Conservation (phyloP, 2,888 invertebrate species). For the Apantesis nais region DNA sequence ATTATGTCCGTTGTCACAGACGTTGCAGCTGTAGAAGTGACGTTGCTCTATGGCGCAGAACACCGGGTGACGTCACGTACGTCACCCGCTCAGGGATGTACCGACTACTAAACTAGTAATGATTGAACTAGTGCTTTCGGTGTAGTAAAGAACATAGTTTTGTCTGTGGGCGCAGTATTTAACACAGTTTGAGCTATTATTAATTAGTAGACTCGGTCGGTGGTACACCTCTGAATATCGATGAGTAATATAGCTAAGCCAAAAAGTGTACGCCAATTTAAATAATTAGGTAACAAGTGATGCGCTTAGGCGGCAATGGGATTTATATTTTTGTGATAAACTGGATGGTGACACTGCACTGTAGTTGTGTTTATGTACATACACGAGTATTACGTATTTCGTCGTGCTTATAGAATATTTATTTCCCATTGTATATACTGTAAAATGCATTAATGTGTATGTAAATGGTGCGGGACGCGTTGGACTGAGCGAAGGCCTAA, state of each 20-base stretch:
- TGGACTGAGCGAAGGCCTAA: slow-evolving; percentile 60
- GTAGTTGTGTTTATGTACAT: slow-evolving; percentile 72
- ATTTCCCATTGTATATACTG: slow-evolving; percentile 84
- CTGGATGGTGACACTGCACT: slow-evolving; percentile 51
- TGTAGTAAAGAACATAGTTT: slow-evolving; percentile 29
- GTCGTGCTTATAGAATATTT: slow-evolving; percentile 79
- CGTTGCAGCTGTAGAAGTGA: slow-evolving; percentile 5
- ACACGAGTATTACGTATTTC: slow-evolving; percentile 70
- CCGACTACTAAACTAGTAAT: slow-evolving; percentile 27
- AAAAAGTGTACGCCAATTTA: slow-evolving; percentile 76
- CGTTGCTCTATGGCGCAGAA: slow-evolving; percentile 12
- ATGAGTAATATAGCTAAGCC: slow-evolving; percentile 73
- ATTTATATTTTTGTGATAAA: slow-evolving; percentile 74
- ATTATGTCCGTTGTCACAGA: slow-evolving; percentile 34
- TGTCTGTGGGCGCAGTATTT: slow-evolving; percentile 16
- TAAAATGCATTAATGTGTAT: slow-evolving; percentile 63
- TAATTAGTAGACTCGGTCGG: slow-evolving; percentile 33
- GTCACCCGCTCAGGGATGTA: slow-evolving; percentile 30
- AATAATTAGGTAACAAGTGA: slow-evolving; percentile 55
- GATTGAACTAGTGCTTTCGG: slow-evolving; percentile 26
- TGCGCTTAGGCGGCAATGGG: slow-evolving; percentile 61
- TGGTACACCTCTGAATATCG: slow-evolving; percentile 43
- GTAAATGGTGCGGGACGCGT: slow-evolving; percentile 49
- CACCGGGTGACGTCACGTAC: slow-evolving; percentile 1
- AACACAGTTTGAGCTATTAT: slow-evolving; percentile 6